Conservation (phyloP, 2,797 vertebrate genomes). For the Melanotaenia trifasciata region DNA sequence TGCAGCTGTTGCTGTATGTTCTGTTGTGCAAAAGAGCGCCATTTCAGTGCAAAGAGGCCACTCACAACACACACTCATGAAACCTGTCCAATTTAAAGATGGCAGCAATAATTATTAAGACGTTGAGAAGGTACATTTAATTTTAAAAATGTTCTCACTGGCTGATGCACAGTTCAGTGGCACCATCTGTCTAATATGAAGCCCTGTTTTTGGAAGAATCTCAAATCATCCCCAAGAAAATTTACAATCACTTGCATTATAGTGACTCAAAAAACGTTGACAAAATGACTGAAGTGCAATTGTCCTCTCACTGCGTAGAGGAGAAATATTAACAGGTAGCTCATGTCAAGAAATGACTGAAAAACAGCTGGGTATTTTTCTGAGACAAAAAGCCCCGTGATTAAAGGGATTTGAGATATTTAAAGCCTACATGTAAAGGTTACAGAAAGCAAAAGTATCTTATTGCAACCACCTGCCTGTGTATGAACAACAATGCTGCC, state of each 20-base stretch:
- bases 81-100: conserved; percentile 6
- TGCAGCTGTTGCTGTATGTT: conserved; percentile 80
- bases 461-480: conserved; percentile 33
- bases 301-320: background rate
- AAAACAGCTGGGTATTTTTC: conserved; percentile 45
- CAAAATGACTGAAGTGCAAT: too few species aligned
- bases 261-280: too few species aligned
- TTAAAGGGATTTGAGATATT: background rate
- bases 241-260: background rate
- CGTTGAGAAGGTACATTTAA: background rate
- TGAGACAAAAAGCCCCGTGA: background rate
- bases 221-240: background rate
- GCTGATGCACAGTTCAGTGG: background rate
- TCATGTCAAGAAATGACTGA: conserved; percentile 14
- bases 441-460: background rate
- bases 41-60: conserved; percentile 61
- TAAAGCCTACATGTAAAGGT: background rate
- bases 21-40: conserved; percentile 67
- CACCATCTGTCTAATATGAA: background rate
- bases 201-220: background rate
- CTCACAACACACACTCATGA: background rate
- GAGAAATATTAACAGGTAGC: background rate
- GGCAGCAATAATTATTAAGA: background rate
- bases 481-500: background rate
- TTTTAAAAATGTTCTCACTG: background rate